Conservation (phyloP, 2,797 vertebrate species). For the Danio jaintianensis region DNA sequence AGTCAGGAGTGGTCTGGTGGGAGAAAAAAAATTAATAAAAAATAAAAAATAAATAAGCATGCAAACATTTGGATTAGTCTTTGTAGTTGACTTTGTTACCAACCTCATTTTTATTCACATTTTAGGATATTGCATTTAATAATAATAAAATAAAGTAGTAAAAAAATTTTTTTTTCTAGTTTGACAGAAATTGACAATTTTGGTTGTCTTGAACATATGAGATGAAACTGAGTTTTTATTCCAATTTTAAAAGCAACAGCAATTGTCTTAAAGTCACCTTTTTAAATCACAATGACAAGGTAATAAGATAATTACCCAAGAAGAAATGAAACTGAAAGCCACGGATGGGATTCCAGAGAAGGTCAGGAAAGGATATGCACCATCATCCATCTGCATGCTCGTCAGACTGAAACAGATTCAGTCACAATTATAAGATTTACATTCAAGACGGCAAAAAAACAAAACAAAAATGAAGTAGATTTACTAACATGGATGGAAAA, state of each 20-base stretch:
- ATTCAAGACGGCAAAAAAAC: neutral
- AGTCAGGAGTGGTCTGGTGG: conserved; percentile 60
- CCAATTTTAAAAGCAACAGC: too few relatives aligned
- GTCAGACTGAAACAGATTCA: conserved; percentile 70
- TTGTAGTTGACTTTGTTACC: too few relatives aligned
- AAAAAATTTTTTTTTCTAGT: too few relatives aligned
- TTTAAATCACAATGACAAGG: neutral
- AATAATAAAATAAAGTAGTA: too few relatives aligned
- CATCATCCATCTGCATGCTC: conserved; percentile 83
- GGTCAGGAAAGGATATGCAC: conserved; percentile 88
- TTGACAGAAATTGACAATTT: too few relatives aligned
- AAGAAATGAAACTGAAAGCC: conserved; percentile 85
- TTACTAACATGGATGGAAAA: conserved; percentile 68
- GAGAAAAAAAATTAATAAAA: neutral
- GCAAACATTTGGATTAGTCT: neutral
- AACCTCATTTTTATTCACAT: too few relatives aligned
- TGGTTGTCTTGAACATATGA: too few relatives aligned
- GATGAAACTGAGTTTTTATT: too few relatives aligned
- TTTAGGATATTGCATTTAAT: too few relatives aligned
- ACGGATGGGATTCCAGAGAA: conserved; percentile 91
- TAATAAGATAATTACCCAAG: conserved; percentile 65
- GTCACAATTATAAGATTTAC: neutral
- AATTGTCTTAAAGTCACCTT: neutral
- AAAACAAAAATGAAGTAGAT: neutral
- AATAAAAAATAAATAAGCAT: conserved; percentile 1